Conservation (phyloP, 2,888 invertebrate genomes). For the Ernsta delagoae region DNA sequence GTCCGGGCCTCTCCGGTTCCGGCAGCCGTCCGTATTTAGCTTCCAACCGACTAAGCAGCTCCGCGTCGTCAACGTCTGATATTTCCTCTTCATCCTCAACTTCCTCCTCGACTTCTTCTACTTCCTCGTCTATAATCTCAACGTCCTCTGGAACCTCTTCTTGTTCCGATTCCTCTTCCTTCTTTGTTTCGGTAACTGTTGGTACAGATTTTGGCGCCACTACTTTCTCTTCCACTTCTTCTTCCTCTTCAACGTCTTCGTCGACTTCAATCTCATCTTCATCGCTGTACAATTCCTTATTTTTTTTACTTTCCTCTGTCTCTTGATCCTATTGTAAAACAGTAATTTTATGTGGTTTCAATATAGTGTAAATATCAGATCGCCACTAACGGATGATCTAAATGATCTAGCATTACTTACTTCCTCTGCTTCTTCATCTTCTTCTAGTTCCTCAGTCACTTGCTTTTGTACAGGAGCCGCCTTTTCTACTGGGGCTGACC, state of each 20-base stretch:
- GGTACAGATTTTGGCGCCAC: constrained; percentile 42
- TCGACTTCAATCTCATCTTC: constrained; percentile 65
- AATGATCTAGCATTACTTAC: constrained; percentile 39
- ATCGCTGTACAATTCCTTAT: constrained; percentile 70
- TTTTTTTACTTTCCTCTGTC: constrained; percentile 45
- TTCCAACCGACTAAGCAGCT: constrained; percentile 88
- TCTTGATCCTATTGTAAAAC: constrained; percentile 47
- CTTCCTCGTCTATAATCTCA: constrained; percentile 76
- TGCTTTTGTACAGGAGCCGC: constrained; percentile 52
- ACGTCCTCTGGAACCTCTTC: constrained; percentile 67
- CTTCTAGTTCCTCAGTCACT: constrained; percentile 58
- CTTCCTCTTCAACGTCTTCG: constrained; percentile 60
- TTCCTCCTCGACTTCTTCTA: constrained; percentile 77
- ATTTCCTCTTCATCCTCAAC: constrained; percentile 81
- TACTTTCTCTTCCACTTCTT: constrained; percentile 58
- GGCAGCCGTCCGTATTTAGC: constrained; percentile 90
- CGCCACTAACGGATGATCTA: neutral
- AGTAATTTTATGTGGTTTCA: constrained; percentile 13
- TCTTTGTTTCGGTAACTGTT: constrained; percentile 50
- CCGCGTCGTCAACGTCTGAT: constrained; percentile 88
- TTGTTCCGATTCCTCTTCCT: constrained; percentile 56
- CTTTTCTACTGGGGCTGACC: constrained; percentile 51
- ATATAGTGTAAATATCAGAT: neutral
- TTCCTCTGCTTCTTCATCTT: constrained; percentile 44
- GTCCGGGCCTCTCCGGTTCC: constrained; percentile 77